Base-by-base conservation (phyloP, 2,113 vertebrate genomes). In the Gopherus evgoodei region DNA sequence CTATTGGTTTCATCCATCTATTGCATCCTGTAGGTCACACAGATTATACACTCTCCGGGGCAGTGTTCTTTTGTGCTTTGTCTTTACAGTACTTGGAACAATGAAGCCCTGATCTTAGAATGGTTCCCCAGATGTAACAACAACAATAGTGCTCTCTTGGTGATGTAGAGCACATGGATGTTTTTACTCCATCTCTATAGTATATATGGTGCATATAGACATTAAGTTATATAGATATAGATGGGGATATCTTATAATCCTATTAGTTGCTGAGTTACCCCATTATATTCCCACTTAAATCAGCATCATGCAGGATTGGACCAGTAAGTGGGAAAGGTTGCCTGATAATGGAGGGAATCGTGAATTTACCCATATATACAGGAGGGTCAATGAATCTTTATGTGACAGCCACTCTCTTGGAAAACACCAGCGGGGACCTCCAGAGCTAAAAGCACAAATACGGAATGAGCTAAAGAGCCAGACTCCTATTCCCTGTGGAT, bases 331-430 rank as follows among this genome's bases (percentile, higher is more conserved):
- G 49, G 81, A 90, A 35, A 79, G 91, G 50, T 6, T 57, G 8
- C 13, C 31, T 44, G 38, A 16, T 49, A 59, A 4, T 47, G 87
- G 47, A 11, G 59, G 21, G 12, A 47, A 9, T 47, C 8, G 17
- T 69, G 17, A 69, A 69, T 69, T 38, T 42, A 76, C 19, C 3
- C 21, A 24, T 44, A 38, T 16, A 10, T 81, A 14, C 0, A 0
- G 11, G 3, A 27, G 31, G 57, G 76, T 83, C 5, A 25, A 1
- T 11, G 42, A n/a, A 87, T 3, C 1, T 3, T 21, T 85, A 11
- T 47, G 22, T 27, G 5, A 0, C 21, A 79, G 3, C 4, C n/a
- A 1, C 10, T 31, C 1, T 50, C 8, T 0, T 27, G 65, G 9
- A 3, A 24, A n/a, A 17, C 14, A 65, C 59, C 31, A 2, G 1